Evolutionary conservation across 2,888 invertebrate genomes (phyloP).

Genomic region (Tetragonisca angustula): DNA sequence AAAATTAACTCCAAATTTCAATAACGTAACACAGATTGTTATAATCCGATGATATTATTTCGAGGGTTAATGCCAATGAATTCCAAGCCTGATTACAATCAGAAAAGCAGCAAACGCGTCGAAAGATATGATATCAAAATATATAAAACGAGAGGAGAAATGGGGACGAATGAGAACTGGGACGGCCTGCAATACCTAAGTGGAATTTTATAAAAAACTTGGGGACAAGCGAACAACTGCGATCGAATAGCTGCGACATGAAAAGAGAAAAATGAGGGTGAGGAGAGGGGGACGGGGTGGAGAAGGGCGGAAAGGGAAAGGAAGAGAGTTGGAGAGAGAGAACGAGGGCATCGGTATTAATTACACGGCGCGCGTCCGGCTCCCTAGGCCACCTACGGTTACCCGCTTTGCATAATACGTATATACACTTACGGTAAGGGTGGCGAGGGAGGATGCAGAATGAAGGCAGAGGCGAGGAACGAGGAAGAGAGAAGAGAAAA

Average conservation of each 20-base stretch:
- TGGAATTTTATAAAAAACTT: background rate
- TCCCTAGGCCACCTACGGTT: slow-evolving; percentile 79
- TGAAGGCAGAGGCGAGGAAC: slow-evolving; percentile 10
- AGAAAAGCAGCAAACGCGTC: no score
- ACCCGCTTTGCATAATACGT: slow-evolving; percentile 80
- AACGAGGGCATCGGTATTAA: slow-evolving; percentile 76
- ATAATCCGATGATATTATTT: no score
- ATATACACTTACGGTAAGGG: slow-evolving; percentile 71
- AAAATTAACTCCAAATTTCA: no score
- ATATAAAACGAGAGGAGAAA: no score
- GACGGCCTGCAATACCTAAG: no score
- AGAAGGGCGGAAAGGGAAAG: slow-evolving; percentile 14
- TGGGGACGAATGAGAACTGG: no score
- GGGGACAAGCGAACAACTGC: background rate
- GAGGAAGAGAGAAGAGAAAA: background rate
- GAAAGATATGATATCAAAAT: no score
- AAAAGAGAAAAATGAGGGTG: background rate
- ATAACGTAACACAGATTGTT: no score
- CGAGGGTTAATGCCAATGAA: no score
- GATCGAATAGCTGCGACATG: background rate
- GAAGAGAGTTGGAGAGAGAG: slow-evolving; percentile 13
- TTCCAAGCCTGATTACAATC: no score
- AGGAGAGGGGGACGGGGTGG: background rate
- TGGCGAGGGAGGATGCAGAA: slow-evolving; percentile 65
- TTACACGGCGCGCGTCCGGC: slow-evolving; percentile 74